These are phyloP conservation scores for Rotaria macrura DNA, from an alignment of 2,888 invertebrate species.

Conservation along the genomic window DNA sequence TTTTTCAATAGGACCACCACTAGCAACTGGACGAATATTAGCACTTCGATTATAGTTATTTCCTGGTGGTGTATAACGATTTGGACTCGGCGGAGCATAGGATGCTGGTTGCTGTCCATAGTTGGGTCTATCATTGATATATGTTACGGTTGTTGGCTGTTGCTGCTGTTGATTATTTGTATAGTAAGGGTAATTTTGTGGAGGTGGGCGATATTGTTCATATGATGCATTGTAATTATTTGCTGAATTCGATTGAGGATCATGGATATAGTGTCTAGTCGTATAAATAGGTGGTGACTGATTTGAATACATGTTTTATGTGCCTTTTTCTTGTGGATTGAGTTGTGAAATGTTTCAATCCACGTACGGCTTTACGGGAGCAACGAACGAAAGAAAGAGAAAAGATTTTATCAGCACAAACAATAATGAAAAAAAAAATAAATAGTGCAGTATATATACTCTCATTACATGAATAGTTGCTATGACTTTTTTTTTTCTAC, in stretches of 20 bases:
- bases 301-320: neutral
- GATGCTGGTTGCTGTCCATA: neutral
- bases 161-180: neutral
- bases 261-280: neutral
- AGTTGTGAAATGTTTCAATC: neutral
- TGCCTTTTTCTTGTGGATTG: neutral
- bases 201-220: neutral
- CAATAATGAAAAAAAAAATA: too few relatives aligned
- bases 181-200: neutral
- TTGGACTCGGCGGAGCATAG: neutral
- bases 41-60: neutral
- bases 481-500: neutral
- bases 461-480: neutral
- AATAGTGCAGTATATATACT: neutral
- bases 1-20: neutral
- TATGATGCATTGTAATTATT: neutral
- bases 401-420: neutral
- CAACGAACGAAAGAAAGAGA: neutral
- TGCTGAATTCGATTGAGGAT: neutral
- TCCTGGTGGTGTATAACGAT: neutral
- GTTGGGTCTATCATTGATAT: neutral
- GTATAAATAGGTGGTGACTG: constrained; percentile 4
- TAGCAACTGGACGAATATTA: neutral
- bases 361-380: neutral
- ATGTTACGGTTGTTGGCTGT: neutral